These are phyloP conservation scores for Nymphalis urticae DNA, from an alignment of 2,888 invertebrate species.

Conservation along the genomic window DNA sequence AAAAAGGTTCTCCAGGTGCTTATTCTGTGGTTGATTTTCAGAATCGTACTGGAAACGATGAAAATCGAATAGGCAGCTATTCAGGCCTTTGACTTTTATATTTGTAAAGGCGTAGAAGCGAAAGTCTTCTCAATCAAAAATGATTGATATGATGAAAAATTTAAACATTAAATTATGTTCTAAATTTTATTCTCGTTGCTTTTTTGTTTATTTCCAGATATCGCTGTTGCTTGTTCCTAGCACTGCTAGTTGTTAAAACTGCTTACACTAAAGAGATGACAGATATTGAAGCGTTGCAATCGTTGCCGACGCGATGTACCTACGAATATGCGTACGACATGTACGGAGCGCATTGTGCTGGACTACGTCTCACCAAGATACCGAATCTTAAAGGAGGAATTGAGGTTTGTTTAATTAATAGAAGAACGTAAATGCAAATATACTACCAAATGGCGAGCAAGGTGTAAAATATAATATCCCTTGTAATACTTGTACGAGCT, in stretches of 20 bases:
- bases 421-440: too few species aligned
- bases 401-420: slow-evolving; percentile 64
- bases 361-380: slow-evolving; percentile 69
- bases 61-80: too few species aligned
- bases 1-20: too few species aligned
- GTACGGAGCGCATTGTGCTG: slow-evolving; percentile 80
- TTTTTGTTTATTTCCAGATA: slow-evolving; percentile 9
- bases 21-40: too few species aligned
- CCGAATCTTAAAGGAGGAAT: slow-evolving; percentile 77
- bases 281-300: slow-evolving; percentile 63
- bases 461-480: too few species aligned
- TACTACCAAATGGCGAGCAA: neutral
- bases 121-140: too few species aligned
- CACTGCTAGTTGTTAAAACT: slow-evolving; percentile 17
- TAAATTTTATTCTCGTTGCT: neutral
- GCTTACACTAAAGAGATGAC: slow-evolving; percentile 54
- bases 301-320: slow-evolving; percentile 69
- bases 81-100: too few species aligned
- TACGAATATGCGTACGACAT: slow-evolving; percentile 76
- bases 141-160: too few species aligned
- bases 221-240: slow-evolving; percentile 12
- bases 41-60: too few species aligned
- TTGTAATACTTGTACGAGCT: too few species aligned
- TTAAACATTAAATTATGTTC: too few species aligned
- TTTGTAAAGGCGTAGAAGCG: too few species aligned